Evolutionary conservation across 2,888 invertebrate species (phyloP).

Genomic region (Dryococelus australis): DNA sequence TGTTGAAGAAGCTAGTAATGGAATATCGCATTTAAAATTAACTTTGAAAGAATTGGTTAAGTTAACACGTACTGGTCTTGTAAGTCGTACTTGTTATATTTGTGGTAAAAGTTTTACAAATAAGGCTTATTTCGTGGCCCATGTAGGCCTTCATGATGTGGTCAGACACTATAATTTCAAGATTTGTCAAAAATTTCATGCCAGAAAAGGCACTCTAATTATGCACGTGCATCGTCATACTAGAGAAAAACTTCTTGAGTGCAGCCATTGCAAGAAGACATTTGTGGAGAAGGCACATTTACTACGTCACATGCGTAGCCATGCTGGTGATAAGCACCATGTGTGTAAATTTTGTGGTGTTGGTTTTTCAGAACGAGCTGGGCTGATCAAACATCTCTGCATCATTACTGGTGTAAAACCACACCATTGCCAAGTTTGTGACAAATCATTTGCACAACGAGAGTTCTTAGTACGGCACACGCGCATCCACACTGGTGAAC

Average conservation of each 20-base stretch:
- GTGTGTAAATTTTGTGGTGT: slow-evolving; percentile 64
- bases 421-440: slow-evolving; percentile 47
- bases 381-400: slow-evolving; percentile 45
- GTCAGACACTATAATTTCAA: slow-evolving; percentile 55
- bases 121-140: slow-evolving; percentile 51
- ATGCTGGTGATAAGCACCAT: slow-evolving; percentile 70
- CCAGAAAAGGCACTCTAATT: slow-evolving; percentile 35
- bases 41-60: background rate
- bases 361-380: slow-evolving; percentile 34
- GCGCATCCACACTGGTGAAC: background rate
- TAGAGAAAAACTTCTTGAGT: slow-evolving; percentile 63
- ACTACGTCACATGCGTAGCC: slow-evolving; percentile 51
- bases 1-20: background rate
- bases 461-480: background rate
- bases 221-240: slow-evolving; percentile 57
- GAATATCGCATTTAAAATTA: background rate
- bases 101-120: slow-evolving; percentile 36
- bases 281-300: slow-evolving; percentile 43
- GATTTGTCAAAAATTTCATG: slow-evolving; percentile 49
- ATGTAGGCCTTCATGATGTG: slow-evolving; percentile 53
- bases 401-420: slow-evolving; percentile 50
- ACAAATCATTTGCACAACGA: background rate
- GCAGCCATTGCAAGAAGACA: slow-evolving; percentile 60
- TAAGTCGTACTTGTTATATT: slow-evolving; percentile 27
- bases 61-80: background rate